Evolutionary conservation across 92 coral and sea anemone genomes (phyloP).

Genomic region (Palythoa grandiflora): DNA sequence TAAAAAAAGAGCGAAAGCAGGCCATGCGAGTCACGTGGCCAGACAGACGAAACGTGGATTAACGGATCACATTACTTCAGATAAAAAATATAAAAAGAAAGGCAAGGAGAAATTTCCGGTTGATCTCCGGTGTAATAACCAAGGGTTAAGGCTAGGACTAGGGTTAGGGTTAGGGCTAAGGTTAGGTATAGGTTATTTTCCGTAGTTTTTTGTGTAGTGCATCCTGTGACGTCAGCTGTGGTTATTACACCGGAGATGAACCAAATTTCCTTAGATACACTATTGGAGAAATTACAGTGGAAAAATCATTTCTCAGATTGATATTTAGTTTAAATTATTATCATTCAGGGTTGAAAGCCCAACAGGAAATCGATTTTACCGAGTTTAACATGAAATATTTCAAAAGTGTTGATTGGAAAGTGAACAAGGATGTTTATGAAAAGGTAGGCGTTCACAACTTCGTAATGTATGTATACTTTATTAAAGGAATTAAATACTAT

Average conservation of each 20-base stretch:
- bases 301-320: constrained; percentile 22
- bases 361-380: constrained; percentile 67
- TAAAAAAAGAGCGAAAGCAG: background rate
- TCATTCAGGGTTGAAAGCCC: constrained; percentile 29
- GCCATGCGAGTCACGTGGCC: background rate
- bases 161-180: too few relatives aligned
- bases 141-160: too few relatives aligned
- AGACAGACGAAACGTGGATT: background rate
- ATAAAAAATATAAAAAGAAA: background rate
- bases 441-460: constrained; percentile 53
- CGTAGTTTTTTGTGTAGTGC: too few relatives aligned
- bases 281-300: constrained; percentile 12
- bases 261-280: constrained; percentile 13
- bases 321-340: background rate
- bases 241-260: too few relatives aligned
- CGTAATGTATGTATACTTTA: background rate
- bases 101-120: constrained; percentile 29
- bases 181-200: too few relatives aligned
- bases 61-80: background rate
- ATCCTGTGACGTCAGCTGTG: too few relatives aligned
- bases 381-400: constrained; percentile 79
- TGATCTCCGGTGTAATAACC: too few relatives aligned
- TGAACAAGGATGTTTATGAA: constrained; percentile 74
- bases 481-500: background rate
- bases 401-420: constrained; percentile 72